A percentile compares a stretch with the other conserved stretches of the same genome.
Conservation (phyloP, 2,888 invertebrate species). For the Sycophila texana region DNA sequence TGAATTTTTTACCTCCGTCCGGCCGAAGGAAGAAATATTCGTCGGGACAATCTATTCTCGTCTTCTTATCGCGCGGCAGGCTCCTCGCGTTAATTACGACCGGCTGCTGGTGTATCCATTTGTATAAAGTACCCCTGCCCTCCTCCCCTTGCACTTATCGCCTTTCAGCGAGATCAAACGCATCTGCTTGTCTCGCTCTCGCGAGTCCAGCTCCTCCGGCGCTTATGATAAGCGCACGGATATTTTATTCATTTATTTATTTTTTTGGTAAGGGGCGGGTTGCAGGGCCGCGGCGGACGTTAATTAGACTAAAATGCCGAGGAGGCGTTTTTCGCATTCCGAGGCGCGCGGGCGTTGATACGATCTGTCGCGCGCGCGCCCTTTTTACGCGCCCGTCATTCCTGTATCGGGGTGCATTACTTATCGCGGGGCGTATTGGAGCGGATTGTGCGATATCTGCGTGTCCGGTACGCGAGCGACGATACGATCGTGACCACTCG, state of each 20-base stretch:
- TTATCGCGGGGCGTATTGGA: constrained; percentile 61
- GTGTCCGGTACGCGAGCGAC: constrained; percentile 66
- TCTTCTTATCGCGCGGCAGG: not conserved
- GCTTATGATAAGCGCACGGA: too few species aligned
- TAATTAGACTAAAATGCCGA: not conserved
- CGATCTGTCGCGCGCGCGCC: constrained; percentile 5
- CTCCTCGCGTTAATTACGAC: constrained; percentile 15
- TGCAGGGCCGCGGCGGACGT: too few species aligned
- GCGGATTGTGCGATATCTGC: constrained; percentile 52
- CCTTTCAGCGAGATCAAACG: constrained; percentile 41
- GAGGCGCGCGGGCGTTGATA: not conserved
- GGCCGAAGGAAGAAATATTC: not conserved
- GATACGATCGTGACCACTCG: constrained; percentile 62
- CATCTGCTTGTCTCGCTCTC: not conserved
- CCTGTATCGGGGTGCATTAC: constrained; percentile 67
- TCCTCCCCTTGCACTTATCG: constrained; percentile 31
- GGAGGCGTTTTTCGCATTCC: too few species aligned
- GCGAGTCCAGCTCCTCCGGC: too few species aligned
- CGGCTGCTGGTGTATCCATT: constrained; percentile 24
- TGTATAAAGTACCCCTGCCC: constrained; percentile 40
- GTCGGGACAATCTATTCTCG: constrained; percentile 35
- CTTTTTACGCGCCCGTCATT: constrained; percentile 58
- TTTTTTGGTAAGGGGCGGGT: too few species aligned
- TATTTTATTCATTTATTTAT: too few species aligned
- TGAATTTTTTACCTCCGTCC: too few species aligned